Evolutionary conservation across 1,140 invertebrate genomes (phyloP).

Genomic region (Monomorium pharaonis): DNA sequence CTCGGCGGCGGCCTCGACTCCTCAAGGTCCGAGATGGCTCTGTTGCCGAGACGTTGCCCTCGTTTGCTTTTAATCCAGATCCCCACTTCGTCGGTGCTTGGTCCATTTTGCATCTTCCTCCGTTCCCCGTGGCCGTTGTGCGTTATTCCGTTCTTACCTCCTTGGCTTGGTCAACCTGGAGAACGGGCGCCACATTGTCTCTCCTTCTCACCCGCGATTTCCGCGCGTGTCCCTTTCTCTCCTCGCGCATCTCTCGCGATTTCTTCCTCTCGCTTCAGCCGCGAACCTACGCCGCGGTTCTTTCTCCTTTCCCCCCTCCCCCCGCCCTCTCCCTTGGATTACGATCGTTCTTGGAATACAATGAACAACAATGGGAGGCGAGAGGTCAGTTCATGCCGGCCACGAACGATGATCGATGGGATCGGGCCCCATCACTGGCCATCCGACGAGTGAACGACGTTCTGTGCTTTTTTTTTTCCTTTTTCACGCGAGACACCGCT

Average conservation of each 20-base stretch:
- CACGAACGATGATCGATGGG: conserved; percentile 48
- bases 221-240: conserved; percentile 63
- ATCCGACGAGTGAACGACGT: conserved; percentile 27
- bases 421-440: conserved; percentile 13
- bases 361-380: conserved; percentile 39
- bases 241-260: conserved; percentile 52
- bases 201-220: conserved; percentile 49
- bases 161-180: conserved; percentile 60
- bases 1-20: conserved; percentile 78
- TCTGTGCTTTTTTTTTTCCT: too few species aligned
- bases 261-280: conserved; percentile 34
- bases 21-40: conserved; percentile 84
- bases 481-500: background rate
- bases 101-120: conserved; percentile 79
- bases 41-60: conserved; percentile 84
- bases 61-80: conserved; percentile 86
- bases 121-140: conserved; percentile 25
- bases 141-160: conserved; percentile 10
- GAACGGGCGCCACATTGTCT: conserved; percentile 67
- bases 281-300: background rate
- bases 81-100: conserved; percentile 81
- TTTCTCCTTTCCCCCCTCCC: conserved; percentile 26
- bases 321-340: background rate
- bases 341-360: conserved; percentile 23
- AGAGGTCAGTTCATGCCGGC: conserved; percentile 37